Percentiles rank a stretch among this genome's conserved stretches.
Conservation (phyloP, 2,113 vertebrate genomes). For the Scatophagus argus region DNA sequence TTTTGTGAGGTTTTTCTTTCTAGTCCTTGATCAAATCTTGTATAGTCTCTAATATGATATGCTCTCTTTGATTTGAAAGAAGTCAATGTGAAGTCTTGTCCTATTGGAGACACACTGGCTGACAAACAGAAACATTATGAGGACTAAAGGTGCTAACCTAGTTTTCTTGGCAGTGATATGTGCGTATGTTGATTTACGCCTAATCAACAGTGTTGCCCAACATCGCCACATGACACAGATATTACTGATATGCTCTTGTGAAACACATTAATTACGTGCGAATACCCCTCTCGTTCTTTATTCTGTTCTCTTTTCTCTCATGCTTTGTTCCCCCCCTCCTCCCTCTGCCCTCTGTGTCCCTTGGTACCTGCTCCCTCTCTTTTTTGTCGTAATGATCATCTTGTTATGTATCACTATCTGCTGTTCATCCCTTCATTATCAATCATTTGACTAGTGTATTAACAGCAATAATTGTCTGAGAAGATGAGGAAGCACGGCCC, state of each 20-base stretch:
- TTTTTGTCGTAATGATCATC: neutral
- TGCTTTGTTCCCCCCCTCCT: neutral
- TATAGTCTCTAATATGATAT: neutral
- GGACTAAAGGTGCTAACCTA: neutral
- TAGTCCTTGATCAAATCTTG: neutral
- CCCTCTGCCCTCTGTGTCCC: too few relatives aligned
- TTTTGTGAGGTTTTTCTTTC: neutral
- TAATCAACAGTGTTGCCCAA: neutral
- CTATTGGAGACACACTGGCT: neutral
- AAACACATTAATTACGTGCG: neutral
- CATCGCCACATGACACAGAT: neutral
- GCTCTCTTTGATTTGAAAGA: neutral
- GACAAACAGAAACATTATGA: neutral
- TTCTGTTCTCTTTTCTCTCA: neutral
- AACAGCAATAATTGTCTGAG: neutral
- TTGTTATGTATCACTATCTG: neutral
- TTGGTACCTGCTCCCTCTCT: neutral
- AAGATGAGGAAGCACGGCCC: neutral
- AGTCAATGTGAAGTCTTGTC: neutral
- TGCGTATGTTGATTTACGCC: neutral
- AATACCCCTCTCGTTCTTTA: neutral
- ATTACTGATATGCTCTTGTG: neutral
- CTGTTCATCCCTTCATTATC: neutral
- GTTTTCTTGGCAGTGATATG: neutral
- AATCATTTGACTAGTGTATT: conserved; percentile 1